A percentile compares a stretch with the other conserved stretches of the same genome.
phyloP scores from a whole-genome alignment of 2,888 invertebrate species.

The Dorcus parallelipipedus region DNA sequence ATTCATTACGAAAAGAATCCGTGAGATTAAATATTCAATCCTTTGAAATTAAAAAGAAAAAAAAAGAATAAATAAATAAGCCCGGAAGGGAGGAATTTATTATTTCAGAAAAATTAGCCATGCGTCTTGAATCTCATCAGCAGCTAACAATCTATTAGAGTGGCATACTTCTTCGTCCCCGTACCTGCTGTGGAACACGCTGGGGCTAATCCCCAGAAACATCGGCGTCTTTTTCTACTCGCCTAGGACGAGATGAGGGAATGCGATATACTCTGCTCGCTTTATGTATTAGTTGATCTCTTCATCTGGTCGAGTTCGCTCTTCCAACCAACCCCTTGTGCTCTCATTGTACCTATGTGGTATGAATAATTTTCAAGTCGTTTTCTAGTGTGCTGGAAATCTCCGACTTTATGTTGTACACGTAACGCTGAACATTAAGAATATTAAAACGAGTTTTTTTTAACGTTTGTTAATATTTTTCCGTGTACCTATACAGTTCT shows the following conservation, averaged over 20 bases:
- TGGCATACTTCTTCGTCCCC: slow-evolving; percentile 14
- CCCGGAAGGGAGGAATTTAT: slow-evolving; percentile 16
- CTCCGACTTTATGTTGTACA: too few relatives aligned
- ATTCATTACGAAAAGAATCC: too few relatives aligned
- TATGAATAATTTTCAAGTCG: slow-evolving; percentile 13
- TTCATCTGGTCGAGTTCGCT: slow-evolving; percentile 27
- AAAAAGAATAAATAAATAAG: neutral
- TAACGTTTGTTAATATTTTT: too few relatives aligned
- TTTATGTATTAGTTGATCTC: slow-evolving; percentile 18
- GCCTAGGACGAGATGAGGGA: neutral
- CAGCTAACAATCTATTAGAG: slow-evolving; percentile 31
- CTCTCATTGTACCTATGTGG: slow-evolving; percentile 11
- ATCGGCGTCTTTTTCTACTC: slow-evolving; percentile 8
- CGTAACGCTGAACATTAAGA: too few relatives aligned
- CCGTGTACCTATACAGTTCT: too few relatives aligned
- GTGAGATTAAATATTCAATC: neutral
- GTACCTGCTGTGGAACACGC: neutral
- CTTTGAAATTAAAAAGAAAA: slow-evolving; percentile 3
- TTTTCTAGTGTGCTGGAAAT: slow-evolving; percentile 10
- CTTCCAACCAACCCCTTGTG: slow-evolving; percentile 22
- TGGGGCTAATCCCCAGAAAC: slow-evolving; percentile 11
- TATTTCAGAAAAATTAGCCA: slow-evolving; percentile 21
- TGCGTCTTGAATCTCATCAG: slow-evolving; percentile 29
- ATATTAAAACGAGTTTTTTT: too few relatives aligned
- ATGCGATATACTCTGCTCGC: slow-evolving; percentile 11